Percentiles rank a stretch among this genome's conserved stretches.
Conservation (phyloP, 2,113 vertebrate species). For the Galbula dea region DNA sequence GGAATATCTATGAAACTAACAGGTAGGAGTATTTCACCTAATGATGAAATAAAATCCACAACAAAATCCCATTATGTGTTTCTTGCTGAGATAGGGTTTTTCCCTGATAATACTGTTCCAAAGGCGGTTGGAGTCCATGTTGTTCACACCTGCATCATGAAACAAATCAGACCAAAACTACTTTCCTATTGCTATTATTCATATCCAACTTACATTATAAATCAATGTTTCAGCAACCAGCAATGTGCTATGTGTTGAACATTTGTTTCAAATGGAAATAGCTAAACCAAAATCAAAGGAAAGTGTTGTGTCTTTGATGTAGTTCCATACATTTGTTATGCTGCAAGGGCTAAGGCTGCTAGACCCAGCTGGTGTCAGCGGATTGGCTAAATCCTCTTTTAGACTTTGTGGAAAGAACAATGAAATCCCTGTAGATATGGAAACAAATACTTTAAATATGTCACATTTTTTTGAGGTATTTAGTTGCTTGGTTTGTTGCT, state of each 20-base stretch:
- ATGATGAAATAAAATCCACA: constrained; percentile 15
- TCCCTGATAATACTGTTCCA: neutral
- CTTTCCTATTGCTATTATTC: neutral
- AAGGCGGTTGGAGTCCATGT: neutral
- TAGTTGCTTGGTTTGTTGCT: neutral
- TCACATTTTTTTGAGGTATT: neutral
- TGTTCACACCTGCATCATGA: neutral
- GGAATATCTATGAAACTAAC: neutral
- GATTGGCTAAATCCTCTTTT: constrained; percentile 33
- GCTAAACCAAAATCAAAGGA: constrained; percentile 24
- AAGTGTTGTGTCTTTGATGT: constrained; percentile 6
- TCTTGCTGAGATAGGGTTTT: neutral
- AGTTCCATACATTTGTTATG: constrained; percentile 10
- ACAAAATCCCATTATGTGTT: neutral
- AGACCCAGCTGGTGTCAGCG: neutral
- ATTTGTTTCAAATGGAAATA: neutral
- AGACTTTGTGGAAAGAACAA: constrained; percentile 15
- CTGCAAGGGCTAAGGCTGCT: constrained; percentile 1
- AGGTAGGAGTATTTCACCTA: neutral
- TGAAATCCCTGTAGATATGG: neutral
- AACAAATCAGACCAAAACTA: neutral
- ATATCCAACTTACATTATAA: neutral
- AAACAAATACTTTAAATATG: neutral
- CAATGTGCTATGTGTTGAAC: neutral
- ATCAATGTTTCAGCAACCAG: neutral